phyloP scores from a whole-genome alignment of 2,888 invertebrate genomes.

The Macaria notata region DNA sequence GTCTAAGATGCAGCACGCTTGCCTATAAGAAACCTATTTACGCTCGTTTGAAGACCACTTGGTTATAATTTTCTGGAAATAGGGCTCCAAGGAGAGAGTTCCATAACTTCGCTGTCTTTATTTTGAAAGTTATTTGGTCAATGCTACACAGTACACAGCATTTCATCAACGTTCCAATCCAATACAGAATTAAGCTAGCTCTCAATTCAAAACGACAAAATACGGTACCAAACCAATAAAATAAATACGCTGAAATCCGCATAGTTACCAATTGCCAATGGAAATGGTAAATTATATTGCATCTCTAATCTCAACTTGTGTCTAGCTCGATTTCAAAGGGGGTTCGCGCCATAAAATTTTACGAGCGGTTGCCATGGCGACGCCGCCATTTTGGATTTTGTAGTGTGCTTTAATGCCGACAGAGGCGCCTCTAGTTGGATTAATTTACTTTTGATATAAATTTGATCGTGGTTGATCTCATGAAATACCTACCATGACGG shows the following conservation, averaged over 20 bases:
- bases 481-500: too few relatives aligned
- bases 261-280: conserved; percentile 25
- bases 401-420: conserved; percentile 45
- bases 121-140: too few relatives aligned
- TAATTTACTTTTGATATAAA: conserved; percentile 23
- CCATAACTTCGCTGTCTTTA: too few relatives aligned
- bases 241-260: conserved; percentile 15
- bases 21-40: too few relatives aligned
- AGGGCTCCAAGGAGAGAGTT: too few relatives aligned
- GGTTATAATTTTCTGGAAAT: too few relatives aligned
- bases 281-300: conserved; percentile 30
- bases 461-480: conserved; percentile 6
- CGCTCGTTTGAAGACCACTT: too few relatives aligned
- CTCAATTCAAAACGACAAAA: conserved; percentile 1
- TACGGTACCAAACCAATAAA: conserved; percentile 3
- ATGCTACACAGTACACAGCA: too few relatives aligned
- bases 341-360: conserved; percentile 75
- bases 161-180: too few relatives aligned
- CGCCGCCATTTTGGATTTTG: conserved; percentile 59
- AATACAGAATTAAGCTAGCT: neutral
- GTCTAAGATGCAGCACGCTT: too few relatives aligned
- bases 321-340: conserved; percentile 52
- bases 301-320: conserved; percentile 39
- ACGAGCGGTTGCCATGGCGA: conserved; percentile 67
- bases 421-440: conserved; percentile 37